Percentiles rank a stretch among this genome's conserved stretches.
Conservation (phyloP, 23 tunicate genomes). For the Halocynthia aurantium region DNA sequence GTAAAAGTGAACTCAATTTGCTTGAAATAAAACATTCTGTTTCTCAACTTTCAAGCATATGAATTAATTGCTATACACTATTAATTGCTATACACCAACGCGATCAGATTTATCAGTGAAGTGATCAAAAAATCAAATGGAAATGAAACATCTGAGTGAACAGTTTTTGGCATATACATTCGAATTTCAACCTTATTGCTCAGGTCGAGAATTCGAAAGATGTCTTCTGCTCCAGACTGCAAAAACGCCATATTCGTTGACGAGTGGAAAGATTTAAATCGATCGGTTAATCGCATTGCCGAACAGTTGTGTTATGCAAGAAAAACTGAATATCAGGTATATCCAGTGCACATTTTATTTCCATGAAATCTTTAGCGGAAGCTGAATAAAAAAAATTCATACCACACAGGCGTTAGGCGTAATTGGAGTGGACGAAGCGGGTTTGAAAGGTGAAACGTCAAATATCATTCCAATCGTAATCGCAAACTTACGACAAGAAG, state of each 20-base stretch:
- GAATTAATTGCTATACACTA: too few relatives aligned
- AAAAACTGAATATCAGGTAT: constrained; percentile 50
- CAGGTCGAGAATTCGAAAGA: constrained; percentile 10
- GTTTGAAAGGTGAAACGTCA: constrained; percentile 34
- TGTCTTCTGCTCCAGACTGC: constrained; percentile 44
- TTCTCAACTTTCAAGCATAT: too few relatives aligned
- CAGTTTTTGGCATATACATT: too few relatives aligned
- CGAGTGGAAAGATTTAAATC: constrained; percentile 13
- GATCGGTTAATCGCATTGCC: constrained; percentile 15
- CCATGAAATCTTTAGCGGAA: too few relatives aligned
- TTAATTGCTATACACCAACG: too few relatives aligned
- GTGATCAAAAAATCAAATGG: too few relatives aligned
- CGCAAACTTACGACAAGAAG: constrained; percentile 9
- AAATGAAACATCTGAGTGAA: too few relatives aligned
- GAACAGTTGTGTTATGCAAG: constrained; percentile 54
- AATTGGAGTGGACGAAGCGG: constrained; percentile 59
- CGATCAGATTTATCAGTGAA: too few relatives aligned
- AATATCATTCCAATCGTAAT: constrained; percentile 44
- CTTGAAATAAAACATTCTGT: too few relatives aligned
- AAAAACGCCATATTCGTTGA: constrained; percentile 51
- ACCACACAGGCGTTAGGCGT: constrained; percentile 48
- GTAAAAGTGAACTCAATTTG: too few relatives aligned
- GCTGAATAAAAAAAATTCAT: background rate
- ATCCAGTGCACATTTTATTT: background rate
- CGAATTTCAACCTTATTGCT: too few relatives aligned